phyloP scores from a whole-genome alignment of 2,797 vertebrate genomes.

The Platyrinchus mystaceus region DNA sequence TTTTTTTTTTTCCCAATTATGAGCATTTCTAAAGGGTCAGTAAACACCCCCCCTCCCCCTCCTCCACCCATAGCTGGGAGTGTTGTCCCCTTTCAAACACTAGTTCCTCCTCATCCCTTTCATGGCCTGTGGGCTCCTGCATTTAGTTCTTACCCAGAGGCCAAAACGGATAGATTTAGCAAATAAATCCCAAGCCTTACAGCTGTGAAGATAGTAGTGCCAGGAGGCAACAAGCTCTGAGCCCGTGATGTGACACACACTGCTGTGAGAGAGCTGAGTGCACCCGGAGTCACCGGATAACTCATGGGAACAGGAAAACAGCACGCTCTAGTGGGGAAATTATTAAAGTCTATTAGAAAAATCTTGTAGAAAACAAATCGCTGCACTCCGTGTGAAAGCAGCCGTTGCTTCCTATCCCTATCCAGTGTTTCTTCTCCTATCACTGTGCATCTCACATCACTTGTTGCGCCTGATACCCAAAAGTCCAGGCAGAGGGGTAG shows the following conservation, averaged over 20 bases:
- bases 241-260: neutral
- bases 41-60: neutral
- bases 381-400: neutral
- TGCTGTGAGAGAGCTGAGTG: neutral
- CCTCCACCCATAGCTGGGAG: neutral
- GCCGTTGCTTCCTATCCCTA: rapidly evolving
- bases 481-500: neutral
- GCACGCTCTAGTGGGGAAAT: constrained; percentile 55
- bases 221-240: neutral
- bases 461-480: neutral
- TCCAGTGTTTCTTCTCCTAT: neutral
- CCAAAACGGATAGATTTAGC: neutral
- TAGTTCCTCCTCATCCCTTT: neutral
- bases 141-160: neutral
- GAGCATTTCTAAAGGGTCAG: neutral
- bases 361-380: neutral
- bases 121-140: neutral
- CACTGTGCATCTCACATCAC: neutral
- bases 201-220: neutral
- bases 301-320: constrained; percentile 1
- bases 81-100: neutral
- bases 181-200: neutral
- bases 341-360: neutral
- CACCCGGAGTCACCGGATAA: neutral
- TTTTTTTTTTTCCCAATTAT: rapidly evolving